phyloP scores from a whole-genome alignment of 2,113 vertebrate genomes.

The Cacatua alba region DNA sequence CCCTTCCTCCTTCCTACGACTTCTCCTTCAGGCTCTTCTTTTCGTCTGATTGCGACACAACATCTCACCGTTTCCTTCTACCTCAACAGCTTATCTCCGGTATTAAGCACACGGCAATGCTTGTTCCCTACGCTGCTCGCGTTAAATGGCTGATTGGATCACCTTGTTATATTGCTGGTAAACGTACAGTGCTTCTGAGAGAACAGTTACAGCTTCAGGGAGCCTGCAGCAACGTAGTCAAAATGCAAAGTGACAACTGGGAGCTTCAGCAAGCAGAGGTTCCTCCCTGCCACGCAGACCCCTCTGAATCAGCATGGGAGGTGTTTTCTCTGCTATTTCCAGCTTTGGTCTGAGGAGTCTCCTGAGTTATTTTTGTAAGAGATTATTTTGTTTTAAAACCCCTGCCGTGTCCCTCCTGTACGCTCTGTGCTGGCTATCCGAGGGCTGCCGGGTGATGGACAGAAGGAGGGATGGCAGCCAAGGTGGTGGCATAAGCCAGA shows the following conservation, averaged over 20 bases:
- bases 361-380: conserved; percentile 35
- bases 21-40: neutral
- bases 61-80: neutral
- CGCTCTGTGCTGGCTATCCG: conserved; percentile 25
- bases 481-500: conserved; percentile 44
- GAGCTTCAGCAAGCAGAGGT: neutral
- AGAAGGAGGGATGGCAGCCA: conserved; percentile 2
- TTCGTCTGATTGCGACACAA: fast-evolving
- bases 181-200: neutral
- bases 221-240: neutral
- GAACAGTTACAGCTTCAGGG: neutral
- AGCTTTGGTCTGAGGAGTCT: conserved; percentile 55
- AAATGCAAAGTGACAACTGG: neutral
- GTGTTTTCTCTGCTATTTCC: conserved; percentile 61
- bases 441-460: conserved; percentile 4
- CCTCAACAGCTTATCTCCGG: neutral
- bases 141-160: conserved; percentile 4
- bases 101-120: neutral
- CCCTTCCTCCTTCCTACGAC: neutral
- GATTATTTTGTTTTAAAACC: neutral
- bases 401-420: neutral
- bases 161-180: neutral
- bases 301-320: neutral
- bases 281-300: neutral
- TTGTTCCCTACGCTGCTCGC: neutral